Evolutionary conservation across 2,113 vertebrate genomes (phyloP).

Genomic region (Erpornis zantholeuca): DNA sequence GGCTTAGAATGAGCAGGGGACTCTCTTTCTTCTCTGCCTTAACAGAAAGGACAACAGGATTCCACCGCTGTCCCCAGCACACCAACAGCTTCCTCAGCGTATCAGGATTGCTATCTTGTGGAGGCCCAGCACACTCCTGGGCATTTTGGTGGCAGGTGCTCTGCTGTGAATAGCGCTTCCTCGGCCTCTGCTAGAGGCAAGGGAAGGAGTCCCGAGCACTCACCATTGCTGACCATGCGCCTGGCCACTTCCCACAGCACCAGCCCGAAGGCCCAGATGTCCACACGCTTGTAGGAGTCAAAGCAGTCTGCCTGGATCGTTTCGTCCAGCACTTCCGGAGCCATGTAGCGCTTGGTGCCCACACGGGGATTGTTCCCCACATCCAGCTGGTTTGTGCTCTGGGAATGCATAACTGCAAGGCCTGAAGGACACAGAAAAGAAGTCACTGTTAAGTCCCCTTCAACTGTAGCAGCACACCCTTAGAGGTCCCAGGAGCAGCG

Average conservation of each 20-base stretch:
- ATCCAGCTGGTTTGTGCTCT: slow-evolving; percentile 95
- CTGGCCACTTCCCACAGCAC: slow-evolving; percentile 96
- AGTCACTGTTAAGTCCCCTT: fast-evolving
- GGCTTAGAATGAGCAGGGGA: not conserved
- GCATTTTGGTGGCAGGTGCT: not conserved
- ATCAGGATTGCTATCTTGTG: fast-evolving
- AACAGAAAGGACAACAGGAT: not conserved
- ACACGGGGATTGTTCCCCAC: slow-evolving; percentile 98
- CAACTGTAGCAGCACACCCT: fast-evolving
- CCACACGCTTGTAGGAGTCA: slow-evolving; percentile 94
- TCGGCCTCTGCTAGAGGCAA: fast-evolving
- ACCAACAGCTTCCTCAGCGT: not conserved
- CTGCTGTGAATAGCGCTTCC: fast-evolving
- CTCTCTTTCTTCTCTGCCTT: not conserved
- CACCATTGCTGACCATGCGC: slow-evolving; percentile 96
- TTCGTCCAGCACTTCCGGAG: slow-evolving; percentile 94
- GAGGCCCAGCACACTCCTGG: fast-evolving
- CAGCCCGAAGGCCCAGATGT: slow-evolving; percentile 98
- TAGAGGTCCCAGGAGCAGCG: not conserved
- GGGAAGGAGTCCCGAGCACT: not conserved
- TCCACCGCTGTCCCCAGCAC: not conserved
- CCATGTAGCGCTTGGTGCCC: slow-evolving; percentile 99
- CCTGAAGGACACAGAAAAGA: slow-evolving; percentile 64
- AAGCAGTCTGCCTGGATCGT: slow-evolving; percentile 96
- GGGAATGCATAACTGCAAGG: slow-evolving; percentile 97